Percentiles rank a stretch among this genome's conserved stretches.
Conservation (phyloP, 1,140 invertebrate genomes). For the Stenopsyche tienmushanensis region DNA sequence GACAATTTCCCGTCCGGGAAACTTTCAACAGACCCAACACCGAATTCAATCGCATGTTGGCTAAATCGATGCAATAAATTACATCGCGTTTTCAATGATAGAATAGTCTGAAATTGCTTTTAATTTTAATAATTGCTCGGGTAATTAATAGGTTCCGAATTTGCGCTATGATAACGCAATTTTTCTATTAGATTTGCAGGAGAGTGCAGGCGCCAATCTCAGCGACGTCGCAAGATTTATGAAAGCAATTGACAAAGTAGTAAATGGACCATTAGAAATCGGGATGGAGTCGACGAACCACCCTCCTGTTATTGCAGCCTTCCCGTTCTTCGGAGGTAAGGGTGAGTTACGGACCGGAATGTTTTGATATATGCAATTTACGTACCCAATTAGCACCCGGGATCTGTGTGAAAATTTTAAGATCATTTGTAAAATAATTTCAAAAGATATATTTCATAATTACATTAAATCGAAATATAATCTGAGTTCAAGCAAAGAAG, state of each 20-base stretch:
- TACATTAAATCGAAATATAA: no score
- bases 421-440: no score
- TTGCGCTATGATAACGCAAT: conserved; percentile 9
- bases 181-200: conserved; percentile 24
- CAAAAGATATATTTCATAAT: no score
- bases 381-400: no score
- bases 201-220: conserved; percentile 24
- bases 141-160: conserved; percentile 11
- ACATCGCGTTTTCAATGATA: no score
- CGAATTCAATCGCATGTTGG: no score
- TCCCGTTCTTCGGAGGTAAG: not conserved
- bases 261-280: conserved; percentile 38
- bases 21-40: no score
- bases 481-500: no score
- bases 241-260: conserved; percentile 42
- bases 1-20: not conserved
- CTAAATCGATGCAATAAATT: no score
- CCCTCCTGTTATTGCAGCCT: not conserved
- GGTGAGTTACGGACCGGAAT: not conserved
- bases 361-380: not conserved
- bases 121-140: not conserved
- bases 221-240: conserved; percentile 37
- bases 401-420: no score
- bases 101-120: no score
- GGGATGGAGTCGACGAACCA: not conserved